Conservation (phyloP, 2,888 invertebrate species). For the Agrotis ipsilon region DNA sequence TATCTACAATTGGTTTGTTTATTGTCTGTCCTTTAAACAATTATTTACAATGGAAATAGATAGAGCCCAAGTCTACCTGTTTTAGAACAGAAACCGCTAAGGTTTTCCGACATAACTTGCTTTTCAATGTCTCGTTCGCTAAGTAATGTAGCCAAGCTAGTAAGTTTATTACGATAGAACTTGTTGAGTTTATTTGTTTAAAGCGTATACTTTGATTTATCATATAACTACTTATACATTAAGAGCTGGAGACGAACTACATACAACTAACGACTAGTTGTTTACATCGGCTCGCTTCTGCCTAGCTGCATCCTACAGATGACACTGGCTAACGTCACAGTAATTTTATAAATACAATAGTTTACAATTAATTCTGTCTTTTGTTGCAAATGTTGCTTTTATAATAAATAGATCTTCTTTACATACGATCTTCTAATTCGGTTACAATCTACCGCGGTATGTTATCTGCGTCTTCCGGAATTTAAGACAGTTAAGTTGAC, state of each 20-base stretch:
- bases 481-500: slow-evolving; percentile 87
- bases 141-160: not conserved
- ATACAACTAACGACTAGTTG: no score
- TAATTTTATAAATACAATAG: no score
- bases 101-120: not conserved
- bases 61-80: not conserved
- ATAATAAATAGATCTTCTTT: slow-evolving; percentile 95
- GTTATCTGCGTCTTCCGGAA: slow-evolving; percentile 90
- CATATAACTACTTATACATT: no score
- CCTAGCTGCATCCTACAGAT: no score
- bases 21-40: slow-evolving; percentile 35
- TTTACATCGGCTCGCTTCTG: no score
- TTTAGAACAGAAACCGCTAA: not conserved
- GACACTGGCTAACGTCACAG: no score
- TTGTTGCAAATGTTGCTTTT: slow-evolving; percentile 94
- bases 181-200: not conserved
- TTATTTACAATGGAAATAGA: not conserved
- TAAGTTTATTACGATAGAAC: not conserved
- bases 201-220: no score
- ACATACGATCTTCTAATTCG: slow-evolving; percentile 94
- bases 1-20: slow-evolving; percentile 72
- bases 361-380: no score
- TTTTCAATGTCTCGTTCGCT: not conserved
- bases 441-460: slow-evolving; percentile 91
- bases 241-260: no score